Conservation (phyloP, 30 jellyfish, hydroid and myxozoan genomes). For the Cassiopea xamachana region DNA sequence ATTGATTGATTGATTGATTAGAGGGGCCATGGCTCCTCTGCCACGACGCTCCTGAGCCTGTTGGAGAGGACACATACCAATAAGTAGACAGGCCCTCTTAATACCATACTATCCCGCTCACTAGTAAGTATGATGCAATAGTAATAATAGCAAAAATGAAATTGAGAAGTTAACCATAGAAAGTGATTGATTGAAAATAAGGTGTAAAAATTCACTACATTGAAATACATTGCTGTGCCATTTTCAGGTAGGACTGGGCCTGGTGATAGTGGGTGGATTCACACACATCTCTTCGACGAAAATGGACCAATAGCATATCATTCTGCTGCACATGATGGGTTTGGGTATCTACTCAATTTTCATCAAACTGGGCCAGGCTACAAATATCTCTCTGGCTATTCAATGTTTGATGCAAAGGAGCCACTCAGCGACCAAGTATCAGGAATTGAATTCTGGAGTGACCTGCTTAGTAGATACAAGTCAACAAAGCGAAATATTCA, state of each 20-base stretch:
- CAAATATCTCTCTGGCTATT: slow-evolving; percentile 72
- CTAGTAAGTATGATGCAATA: too few relatives aligned
- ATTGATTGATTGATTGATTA: too few relatives aligned
- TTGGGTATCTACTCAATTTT: slow-evolving; percentile 68
- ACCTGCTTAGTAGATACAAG: slow-evolving; percentile 18
- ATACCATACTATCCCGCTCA: too few relatives aligned
- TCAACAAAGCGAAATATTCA: not conserved
- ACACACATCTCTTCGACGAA: slow-evolving; percentile 62
- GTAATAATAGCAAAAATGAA: too few relatives aligned
- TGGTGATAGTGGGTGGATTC: slow-evolving; percentile 77
- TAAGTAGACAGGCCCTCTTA: too few relatives aligned
- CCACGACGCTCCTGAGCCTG: too few relatives aligned
- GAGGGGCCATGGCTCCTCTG: too few relatives aligned
- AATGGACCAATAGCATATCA: slow-evolving; percentile 81
- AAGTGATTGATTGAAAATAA: too few relatives aligned
- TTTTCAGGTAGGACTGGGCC: slow-evolving; percentile 85
- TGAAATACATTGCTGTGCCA: too few relatives aligned
- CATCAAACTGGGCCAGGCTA: slow-evolving; percentile 84
- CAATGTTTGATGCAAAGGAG: slow-evolving; percentile 48
- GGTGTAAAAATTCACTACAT: too few relatives aligned
- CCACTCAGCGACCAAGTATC: slow-evolving; percentile 71
- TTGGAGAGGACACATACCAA: too few relatives aligned
- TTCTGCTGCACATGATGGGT: slow-evolving; percentile 86
- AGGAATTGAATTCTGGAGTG: slow-evolving; percentile 77
- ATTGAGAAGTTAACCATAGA: too few relatives aligned